Evolutionary conservation across 2,888 invertebrate genomes (phyloP).

Genomic region (Stramonita haemastoma): DNA sequence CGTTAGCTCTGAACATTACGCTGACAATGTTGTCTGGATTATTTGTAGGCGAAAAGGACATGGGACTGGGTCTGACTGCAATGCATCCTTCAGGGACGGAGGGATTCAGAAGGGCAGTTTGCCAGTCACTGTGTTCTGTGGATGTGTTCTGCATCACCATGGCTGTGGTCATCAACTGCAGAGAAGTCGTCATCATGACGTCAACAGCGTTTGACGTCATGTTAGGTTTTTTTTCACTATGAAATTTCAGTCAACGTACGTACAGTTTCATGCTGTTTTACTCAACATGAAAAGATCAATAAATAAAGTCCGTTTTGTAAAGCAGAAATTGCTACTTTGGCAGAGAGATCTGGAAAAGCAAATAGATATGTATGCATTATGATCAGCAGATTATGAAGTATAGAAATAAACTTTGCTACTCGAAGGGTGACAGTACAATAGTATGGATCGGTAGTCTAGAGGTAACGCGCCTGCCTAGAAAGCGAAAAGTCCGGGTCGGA

Average conservation of each 20-base stretch:
- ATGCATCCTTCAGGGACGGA: neutral
- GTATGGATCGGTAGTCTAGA: too few relatives aligned
- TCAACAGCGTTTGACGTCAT: too few relatives aligned
- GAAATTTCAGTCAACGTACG: neutral
- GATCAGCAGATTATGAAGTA: too few relatives aligned
- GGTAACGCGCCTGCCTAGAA: too few relatives aligned
- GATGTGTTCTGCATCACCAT: neutral
- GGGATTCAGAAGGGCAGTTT: neutral
- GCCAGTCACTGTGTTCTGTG: neutral
- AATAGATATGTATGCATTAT: too few relatives aligned
- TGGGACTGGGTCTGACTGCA: neutral
- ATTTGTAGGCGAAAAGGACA: neutral
- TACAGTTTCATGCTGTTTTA: neutral
- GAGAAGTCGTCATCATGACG: neutral
- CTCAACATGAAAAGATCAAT: neutral
- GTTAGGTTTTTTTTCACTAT: too few relatives aligned
- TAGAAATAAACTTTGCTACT: too few relatives aligned
- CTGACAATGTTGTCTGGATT: slow-evolving; percentile 8
- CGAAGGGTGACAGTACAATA: too few relatives aligned
- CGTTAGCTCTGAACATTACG: too few relatives aligned
- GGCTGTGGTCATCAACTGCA: neutral
- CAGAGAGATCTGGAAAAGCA: too few relatives aligned
- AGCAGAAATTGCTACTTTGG: neutral
- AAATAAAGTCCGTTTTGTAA: neutral
- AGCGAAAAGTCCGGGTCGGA: too few relatives aligned